Base-by-base conservation (phyloP, 2,113 vertebrate genomes). In the Emydocephalus ijimae region DNA sequence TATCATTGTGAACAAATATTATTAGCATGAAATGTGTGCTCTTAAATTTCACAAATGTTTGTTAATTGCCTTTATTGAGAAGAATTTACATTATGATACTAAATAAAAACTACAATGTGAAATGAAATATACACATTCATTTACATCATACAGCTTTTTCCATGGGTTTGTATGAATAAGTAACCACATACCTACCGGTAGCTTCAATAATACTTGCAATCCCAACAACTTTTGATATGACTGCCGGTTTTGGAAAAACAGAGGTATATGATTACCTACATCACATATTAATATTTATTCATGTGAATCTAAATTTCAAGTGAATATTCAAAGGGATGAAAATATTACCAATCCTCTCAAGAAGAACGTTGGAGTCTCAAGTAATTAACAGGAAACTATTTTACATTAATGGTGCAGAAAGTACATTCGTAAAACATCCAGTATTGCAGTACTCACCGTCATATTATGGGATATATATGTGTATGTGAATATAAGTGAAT, bases 11-110 rank as follows among this genome's bases (percentile, higher is more conserved):
- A 91, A 34, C 74, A 45, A 90, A 87, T 95, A 94, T 89, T 91
- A 61, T 90, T 64, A 92, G 15, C 95, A 93, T 95, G 95, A 92
- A 94, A 94, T 96, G 94, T 93, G 85, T 94, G 93, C 95, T 93
- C 23, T 96, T 91, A 95, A 55, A 23, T 95, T 97, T 97, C 95
- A 94, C 34, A 87, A 86, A 61, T 93, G 86, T 94, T 92, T 88
- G 85, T 95, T 8, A 90, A 92, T 45, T 74, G 95, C 92, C 94
- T 95, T 81, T 89, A 91, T 93, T 95, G 92, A 94, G 64, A 94
- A 94, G 88, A 92, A 92, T 34, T 45, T 88, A 61, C 85, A 61
- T 91, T n/a, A 54, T 12, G 74, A 88, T 50, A 93, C 24, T 39
- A 1, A 93, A 94, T 85, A 74, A 94, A 93, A 54, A 92, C 64